These are phyloP conservation scores for Anthophora plumipes DNA, from an alignment of 2,888 invertebrate genomes.

Conservation along the genomic window DNA sequence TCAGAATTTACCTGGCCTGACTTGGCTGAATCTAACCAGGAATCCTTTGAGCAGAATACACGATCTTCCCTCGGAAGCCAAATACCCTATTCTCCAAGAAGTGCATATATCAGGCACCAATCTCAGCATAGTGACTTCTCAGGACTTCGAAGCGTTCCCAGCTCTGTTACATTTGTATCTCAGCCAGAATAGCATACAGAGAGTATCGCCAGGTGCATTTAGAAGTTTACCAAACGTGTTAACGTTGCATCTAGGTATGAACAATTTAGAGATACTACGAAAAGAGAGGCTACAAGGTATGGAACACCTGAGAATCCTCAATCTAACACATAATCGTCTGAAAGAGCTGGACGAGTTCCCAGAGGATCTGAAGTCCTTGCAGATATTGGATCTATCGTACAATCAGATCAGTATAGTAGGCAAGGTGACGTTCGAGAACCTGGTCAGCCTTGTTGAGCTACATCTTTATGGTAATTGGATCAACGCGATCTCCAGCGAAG, in stretches of 20 bases:
- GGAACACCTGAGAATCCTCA: conserved; percentile 90
- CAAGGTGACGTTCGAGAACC: conserved; percentile 91
- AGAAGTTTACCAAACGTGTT: conserved; percentile 91
- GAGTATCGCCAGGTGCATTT: conserved; percentile 94
- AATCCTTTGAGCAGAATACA: conserved; percentile 92
- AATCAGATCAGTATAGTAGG: conserved; percentile 93
- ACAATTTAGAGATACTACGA: conserved; percentile 93
- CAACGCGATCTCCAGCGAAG: conserved; percentile 91
- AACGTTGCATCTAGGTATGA: conserved; percentile 93
- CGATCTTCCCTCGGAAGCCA: conserved; percentile 89
- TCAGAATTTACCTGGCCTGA: conserved; percentile 89
- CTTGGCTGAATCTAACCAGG: conserved; percentile 92
- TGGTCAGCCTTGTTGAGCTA: conserved; percentile 91
- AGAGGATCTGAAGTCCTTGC: conserved; percentile 90
- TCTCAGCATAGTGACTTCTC: conserved; percentile 92
- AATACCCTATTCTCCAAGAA: conserved; percentile 91
- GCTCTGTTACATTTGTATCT: conserved; percentile 90
- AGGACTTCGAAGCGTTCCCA: conserved; percentile 94
- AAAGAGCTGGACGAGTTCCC: conserved; percentile 94
- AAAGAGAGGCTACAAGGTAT: conserved; percentile 94
- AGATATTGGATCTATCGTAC: conserved; percentile 92
- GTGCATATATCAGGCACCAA: conserved; percentile 92
- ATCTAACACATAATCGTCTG: conserved; percentile 94
- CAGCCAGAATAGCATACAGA: conserved; percentile 90
- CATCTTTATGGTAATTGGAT: conserved; percentile 94